Evolutionary conservation across 2,113 vertebrate genomes (phyloP).

Genomic region (Ameiurus melas): DNA sequence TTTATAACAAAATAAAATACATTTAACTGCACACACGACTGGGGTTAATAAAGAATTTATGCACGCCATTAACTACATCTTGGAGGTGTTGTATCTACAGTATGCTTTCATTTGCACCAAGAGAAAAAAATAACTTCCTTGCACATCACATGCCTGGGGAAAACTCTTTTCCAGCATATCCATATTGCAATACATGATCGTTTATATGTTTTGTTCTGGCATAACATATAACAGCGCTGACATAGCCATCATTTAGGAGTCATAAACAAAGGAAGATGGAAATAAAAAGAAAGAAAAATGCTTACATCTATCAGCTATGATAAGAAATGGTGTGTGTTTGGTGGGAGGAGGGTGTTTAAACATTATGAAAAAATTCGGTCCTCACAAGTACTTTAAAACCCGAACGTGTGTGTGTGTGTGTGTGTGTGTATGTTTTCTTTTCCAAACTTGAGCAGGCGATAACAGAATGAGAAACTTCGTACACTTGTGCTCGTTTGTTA

Average conservation of each 20-base stretch:
- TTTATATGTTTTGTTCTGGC: not conserved
- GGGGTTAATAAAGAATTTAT: not conserved
- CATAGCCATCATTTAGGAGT: not conserved
- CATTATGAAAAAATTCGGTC: not conserved
- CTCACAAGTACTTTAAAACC: not conserved
- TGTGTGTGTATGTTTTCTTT: not conserved
- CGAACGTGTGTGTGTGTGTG: not conserved
- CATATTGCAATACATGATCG: not conserved
- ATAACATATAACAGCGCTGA: not conserved
- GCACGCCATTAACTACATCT: not conserved
- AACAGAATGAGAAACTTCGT: not conserved
- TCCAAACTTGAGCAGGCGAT: not conserved
- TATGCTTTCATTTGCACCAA: not conserved
- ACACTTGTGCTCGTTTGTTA: not conserved
- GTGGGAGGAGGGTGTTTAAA: not conserved
- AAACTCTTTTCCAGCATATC: not conserved
- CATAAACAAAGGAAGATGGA: not conserved
- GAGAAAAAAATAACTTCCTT: not conserved
- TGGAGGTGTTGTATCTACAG: not conserved
- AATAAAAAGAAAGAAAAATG: too few relatives aligned
- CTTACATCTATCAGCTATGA: not conserved
- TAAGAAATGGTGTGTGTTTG: not conserved
- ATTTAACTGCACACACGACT: not conserved
- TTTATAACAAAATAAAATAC: not conserved
- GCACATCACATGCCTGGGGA: not conserved